Evolutionary conservation across 2,888 invertebrate genomes (phyloP), one percentile per base, ranked within the genome.

Genomic region (Chironomus riparius): DNA sequence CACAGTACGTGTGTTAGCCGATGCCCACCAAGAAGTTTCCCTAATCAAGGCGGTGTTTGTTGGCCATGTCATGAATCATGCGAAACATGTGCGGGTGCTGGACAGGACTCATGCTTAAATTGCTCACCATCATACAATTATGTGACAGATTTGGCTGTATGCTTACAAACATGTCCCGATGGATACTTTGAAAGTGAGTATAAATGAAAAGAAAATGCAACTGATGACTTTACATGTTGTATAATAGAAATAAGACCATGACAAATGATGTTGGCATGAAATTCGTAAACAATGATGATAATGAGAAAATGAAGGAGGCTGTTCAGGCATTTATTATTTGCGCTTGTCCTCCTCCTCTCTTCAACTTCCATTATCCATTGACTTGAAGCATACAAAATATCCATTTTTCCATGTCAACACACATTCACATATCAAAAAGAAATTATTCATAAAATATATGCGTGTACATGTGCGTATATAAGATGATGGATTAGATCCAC

Each of bases 51-150:
- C 62, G 92, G 90, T 65, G 88, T 91, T 22, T 95, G 95, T 80
- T 91, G 91, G 88, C 91, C 92, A 0, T 96, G 95, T 80, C 94
- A 95, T 81, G 93, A 94, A 81, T 93, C 93, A 13, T 96, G 95
- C 81, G 91, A 92, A 82, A 94, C 92, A 15, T 96, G 95, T 80
- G 92, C 92, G 24, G 95, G 95, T 6, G 90, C 94, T 3, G 93
- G 93, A 12, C 93, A 92, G 81, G 93, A 93, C 81, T 93, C 93
- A 75, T 95, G 95, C 81, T 85, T 94, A 68, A 91, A 92, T 2
- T 95, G 95, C 83, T 91, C 93, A 0, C 92, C 93, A 3, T 92
- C 92, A 69, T 93, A 94, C 82, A 87, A 94, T 68, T 87, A 92
- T 80, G 92, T 94, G 72, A 90, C 91, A 15, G 95, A 95, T 84